Evolutionary conservation across 2,113 vertebrate genomes (phyloP).

Genomic region (Sorex araneus): DNA sequence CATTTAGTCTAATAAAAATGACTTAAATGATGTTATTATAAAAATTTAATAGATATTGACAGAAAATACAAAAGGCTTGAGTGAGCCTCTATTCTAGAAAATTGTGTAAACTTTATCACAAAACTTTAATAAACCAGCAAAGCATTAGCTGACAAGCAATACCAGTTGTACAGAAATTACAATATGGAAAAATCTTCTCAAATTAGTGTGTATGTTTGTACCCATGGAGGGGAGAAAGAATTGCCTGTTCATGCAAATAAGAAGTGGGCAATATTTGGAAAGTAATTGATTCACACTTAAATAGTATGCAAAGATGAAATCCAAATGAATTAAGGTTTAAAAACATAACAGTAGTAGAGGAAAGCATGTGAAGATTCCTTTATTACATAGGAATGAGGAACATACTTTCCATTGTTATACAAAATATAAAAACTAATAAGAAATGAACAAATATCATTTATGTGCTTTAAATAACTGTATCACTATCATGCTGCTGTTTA

Average conservation of each 20-base stretch:
- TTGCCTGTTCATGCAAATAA: not conserved
- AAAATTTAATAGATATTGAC: slow-evolving; percentile 14
- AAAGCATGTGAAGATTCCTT: not conserved
- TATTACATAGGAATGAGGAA: slow-evolving; percentile 21
- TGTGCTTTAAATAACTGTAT: too few species aligned
- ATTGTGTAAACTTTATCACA: not conserved
- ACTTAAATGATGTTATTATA: slow-evolving; percentile 15
- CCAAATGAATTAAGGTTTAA: slow-evolving; percentile 12
- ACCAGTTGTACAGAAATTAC: not conserved
- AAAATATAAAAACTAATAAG: not conserved
- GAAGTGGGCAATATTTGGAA: not conserved
- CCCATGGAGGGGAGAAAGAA: not conserved
- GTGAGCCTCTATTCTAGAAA: not conserved
- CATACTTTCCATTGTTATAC: slow-evolving; percentile 14
- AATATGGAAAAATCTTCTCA: not conserved
- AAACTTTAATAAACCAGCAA: slow-evolving; percentile 3
- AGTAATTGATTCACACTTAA: slow-evolving; percentile 24
- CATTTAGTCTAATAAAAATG: slow-evolving; percentile 15
- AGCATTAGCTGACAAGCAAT: not conserved
- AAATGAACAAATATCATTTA: not conserved
- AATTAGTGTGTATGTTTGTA: not conserved
- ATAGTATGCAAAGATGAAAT: not conserved
- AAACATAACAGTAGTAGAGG: slow-evolving; percentile 42
- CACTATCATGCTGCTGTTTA: too few species aligned
- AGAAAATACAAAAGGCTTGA: not conserved